These are phyloP conservation scores for Tineola bisselliella DNA, from an alignment of 2,888 invertebrate species.

Conservation along the genomic window DNA sequence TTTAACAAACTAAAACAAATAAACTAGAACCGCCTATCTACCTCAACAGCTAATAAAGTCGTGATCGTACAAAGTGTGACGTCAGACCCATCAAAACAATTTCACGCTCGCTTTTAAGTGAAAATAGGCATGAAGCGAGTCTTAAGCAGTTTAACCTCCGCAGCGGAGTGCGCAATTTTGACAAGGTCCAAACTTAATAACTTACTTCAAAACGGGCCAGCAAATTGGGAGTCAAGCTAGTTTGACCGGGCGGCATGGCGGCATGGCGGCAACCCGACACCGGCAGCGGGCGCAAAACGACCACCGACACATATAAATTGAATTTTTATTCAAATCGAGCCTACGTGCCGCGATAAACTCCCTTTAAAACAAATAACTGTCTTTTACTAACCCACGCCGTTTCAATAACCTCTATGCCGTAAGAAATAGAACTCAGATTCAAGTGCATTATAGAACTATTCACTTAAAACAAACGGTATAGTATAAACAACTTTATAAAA, in stretches of 20 bases:
- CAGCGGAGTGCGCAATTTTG: slow-evolving; percentile 55
- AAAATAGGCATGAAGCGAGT: slow-evolving; percentile 10
- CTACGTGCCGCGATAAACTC: slow-evolving; percentile 61
- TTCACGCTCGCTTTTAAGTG: slow-evolving; percentile 5
- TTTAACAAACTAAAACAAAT: too few relatives aligned
- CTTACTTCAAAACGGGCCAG: slow-evolving; percentile 65
- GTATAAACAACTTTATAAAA: slow-evolving; percentile 48
- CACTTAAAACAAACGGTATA: slow-evolving; percentile 24
- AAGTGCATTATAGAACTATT: slow-evolving; percentile 14
- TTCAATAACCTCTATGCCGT: slow-evolving; percentile 26
- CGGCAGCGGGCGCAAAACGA: slow-evolving; percentile 36
- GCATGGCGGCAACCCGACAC: slow-evolving; percentile 54
- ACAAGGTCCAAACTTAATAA: slow-evolving; percentile 65
- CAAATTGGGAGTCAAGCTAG: slow-evolving; percentile 59
- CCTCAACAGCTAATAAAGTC: background rate
- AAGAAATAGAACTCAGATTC: slow-evolving; percentile 32
- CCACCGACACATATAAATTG: slow-evolving; percentile 65
- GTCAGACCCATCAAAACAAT: background rate
- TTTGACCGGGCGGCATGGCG: slow-evolving; percentile 53
- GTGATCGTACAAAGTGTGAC: background rate
- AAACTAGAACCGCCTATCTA: too few relatives aligned
- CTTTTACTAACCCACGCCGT: slow-evolving; percentile 25
- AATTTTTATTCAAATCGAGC: slow-evolving; percentile 66
- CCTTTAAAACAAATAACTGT: slow-evolving; percentile 61
- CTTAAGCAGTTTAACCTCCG: slow-evolving; percentile 7